These are phyloP conservation scores for Turritopsis dohrnii DNA, from an alignment of 30 jellyfish, hydroid and myxozoan genomes.

Conservation along the genomic window DNA sequence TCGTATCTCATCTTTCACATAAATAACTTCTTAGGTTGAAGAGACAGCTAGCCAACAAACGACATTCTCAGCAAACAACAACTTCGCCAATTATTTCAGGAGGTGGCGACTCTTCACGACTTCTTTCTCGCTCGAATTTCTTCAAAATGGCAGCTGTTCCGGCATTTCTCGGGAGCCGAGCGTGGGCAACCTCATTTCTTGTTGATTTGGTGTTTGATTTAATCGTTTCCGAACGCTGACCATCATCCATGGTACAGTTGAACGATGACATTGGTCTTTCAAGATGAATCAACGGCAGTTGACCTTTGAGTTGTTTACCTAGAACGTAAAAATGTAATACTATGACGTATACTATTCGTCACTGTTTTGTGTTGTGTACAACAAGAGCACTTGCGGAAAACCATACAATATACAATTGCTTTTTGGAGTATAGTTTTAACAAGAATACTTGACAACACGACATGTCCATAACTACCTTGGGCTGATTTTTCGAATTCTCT, in stretches of 20 bases:
- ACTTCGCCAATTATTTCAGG: slow-evolving; percentile 13
- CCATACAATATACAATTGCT: too few species aligned
- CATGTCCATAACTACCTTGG: too few species aligned
- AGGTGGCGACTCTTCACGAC: slow-evolving; percentile 17
- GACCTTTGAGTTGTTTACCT: background rate
- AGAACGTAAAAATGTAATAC: too few species aligned
- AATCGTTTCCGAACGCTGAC: background rate
- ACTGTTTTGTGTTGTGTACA: too few species aligned
- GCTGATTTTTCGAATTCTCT: slow-evolving; percentile 41
- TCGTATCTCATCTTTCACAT: too few species aligned
- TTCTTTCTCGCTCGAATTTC: background rate
- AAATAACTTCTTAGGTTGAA: too few species aligned
- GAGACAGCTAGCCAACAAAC: background rate
- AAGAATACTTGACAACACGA: too few species aligned
- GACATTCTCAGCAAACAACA: slow-evolving; percentile 3
- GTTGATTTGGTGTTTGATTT: background rate
- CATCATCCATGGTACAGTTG: background rate
- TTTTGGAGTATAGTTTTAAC: too few species aligned
- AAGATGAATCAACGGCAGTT: background rate
- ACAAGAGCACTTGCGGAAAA: too few species aligned
- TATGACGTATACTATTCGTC: too few species aligned
- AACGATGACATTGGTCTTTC: background rate
- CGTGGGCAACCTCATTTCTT: background rate
- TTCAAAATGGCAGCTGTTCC: slow-evolving; percentile 16
- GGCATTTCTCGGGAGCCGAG: slow-evolving; percentile 21